Evolutionary conservation across 2,888 invertebrate genomes (phyloP), one percentile per base, ranked within the genome.

Genomic region (Nasonia oneida): DNA sequence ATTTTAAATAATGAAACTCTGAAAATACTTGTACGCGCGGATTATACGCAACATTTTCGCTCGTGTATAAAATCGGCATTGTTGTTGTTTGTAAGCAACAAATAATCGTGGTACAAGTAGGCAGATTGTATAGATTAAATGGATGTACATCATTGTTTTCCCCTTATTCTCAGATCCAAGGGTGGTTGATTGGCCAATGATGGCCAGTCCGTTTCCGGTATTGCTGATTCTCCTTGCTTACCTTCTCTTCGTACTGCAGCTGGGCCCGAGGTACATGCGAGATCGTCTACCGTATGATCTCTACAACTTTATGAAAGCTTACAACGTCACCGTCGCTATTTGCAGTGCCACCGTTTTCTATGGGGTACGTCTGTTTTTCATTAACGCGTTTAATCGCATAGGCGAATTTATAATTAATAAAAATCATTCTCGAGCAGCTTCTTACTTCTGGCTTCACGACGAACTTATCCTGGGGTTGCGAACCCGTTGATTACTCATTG

Each of bases 401-500:
- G 29, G 29, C 29, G 29, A 29, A 29, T 29, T 29, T 29, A 29
- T 29, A 29, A 29, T 29, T 29, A 29, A 29, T 4, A 61, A 61
- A 61, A 1, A n/a, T 61, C 5, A 61, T 23, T 61, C 23, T 3
- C 6, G 10, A 42, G 42, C 92, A 96, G 96, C 93, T 96, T 71
- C 91, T 95, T 89, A 95, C 95, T n/a, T 95, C 95, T 23, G 96
- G 96, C 1, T 96, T 95, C 95, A 95, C 95, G 0, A 95, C 95
- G 0, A 94, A 94, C 67, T 94, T 95, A 88, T 94, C 95, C 84
- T 94, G 95, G 88, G 95, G 96, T 70, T 97, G 97, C 93, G 94
- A 96, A 92, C 94, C 96, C 0, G 96, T 96, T 15, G 96, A 96
- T 92, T 96, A 96, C 92, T 96, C 96, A 0, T 93, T 94, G 90